These are phyloP conservation scores for Helostoma temminkii DNA, from an alignment of 2,797 vertebrate species.

Conservation along the genomic window DNA sequence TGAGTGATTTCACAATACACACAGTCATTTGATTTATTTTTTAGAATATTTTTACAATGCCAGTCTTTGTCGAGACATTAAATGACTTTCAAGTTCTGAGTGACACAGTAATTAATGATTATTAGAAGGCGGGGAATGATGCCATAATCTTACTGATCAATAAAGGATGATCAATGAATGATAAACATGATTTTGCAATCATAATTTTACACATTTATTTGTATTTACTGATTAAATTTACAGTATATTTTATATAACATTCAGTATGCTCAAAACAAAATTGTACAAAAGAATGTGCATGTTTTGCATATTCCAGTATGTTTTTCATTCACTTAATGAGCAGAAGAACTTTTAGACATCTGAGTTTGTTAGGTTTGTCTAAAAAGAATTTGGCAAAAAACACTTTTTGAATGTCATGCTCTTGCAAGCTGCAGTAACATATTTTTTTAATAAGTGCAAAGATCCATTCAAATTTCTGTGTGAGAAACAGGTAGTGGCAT, in stretches of 20 bases:
- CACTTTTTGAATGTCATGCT: constrained; percentile 75
- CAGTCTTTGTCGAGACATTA: too few relatives aligned
- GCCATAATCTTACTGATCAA: too few relatives aligned
- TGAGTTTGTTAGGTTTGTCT: constrained; percentile 47
- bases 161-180: not conserved
- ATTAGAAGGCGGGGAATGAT: too few relatives aligned
- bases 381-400: constrained; percentile 65
- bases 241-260: constrained; percentile 73
- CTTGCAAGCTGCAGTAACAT: constrained; percentile 70
- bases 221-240: constrained; percentile 62
- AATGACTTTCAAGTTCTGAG: too few relatives aligned
- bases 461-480: constrained; percentile 47
- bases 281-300: constrained; percentile 67
- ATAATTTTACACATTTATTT: constrained; percentile 77
- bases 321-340: constrained; percentile 53
- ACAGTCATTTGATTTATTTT: too few relatives aligned
- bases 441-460: constrained; percentile 61
- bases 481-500: constrained; percentile 61
- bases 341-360: constrained; percentile 54
- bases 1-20: too few relatives aligned
- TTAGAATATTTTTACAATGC: too few relatives aligned
- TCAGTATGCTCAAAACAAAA: constrained; percentile 73
- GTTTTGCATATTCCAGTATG: constrained; percentile 65
- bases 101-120: too few relatives aligned
- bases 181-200: constrained; percentile 21